These are phyloP conservation scores for Dermochelys coriacea DNA, from an alignment of 2,797 vertebrate species.

Conservation along the genomic window DNA sequence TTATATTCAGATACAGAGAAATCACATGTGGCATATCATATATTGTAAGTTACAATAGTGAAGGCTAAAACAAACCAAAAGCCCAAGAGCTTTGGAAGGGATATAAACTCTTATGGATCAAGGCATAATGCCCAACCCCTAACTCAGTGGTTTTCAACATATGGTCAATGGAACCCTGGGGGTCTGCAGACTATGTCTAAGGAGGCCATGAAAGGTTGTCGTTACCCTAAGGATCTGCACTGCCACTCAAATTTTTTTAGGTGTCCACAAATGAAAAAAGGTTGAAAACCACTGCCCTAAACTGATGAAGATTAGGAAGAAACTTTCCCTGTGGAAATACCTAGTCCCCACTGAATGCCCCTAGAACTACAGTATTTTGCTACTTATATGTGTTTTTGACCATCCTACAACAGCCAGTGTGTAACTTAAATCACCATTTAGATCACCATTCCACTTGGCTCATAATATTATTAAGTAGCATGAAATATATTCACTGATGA, in stretches of 20 bases:
- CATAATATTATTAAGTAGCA: constrained; percentile 54
- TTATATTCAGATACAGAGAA: constrained; percentile 52
- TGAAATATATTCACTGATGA: constrained; percentile 58
- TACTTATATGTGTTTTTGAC: constrained; percentile 39
- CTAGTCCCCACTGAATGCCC: not conserved
- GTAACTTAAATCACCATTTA: constrained; percentile 39
- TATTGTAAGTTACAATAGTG: not conserved
- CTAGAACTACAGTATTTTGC: not conserved
- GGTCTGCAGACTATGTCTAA: not conserved
- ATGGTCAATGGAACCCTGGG: not conserved
- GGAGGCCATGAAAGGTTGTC: not conserved
- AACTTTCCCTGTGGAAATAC: not conserved
- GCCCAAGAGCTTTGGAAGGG: not conserved
- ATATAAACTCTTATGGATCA: constrained; percentile 35
- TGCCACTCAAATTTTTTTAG: not conserved
- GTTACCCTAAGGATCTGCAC: not conserved
- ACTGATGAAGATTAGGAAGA: not conserved
- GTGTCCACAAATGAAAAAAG: not conserved
- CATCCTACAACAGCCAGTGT: constrained; percentile 29
- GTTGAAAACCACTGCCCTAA: not conserved
- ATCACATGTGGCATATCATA: not conserved
- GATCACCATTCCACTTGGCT: constrained; percentile 20
- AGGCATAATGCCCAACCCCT: not conserved
- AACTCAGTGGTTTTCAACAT: not conserved
- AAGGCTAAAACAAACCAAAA: not conserved